A percentile compares a stretch with the other conserved stretches of the same genome.
These are phyloP conservation scores for Melanotaenia trifasciata DNA, from an alignment of 2,797 vertebrate genomes.

Conservation along the genomic window DNA sequence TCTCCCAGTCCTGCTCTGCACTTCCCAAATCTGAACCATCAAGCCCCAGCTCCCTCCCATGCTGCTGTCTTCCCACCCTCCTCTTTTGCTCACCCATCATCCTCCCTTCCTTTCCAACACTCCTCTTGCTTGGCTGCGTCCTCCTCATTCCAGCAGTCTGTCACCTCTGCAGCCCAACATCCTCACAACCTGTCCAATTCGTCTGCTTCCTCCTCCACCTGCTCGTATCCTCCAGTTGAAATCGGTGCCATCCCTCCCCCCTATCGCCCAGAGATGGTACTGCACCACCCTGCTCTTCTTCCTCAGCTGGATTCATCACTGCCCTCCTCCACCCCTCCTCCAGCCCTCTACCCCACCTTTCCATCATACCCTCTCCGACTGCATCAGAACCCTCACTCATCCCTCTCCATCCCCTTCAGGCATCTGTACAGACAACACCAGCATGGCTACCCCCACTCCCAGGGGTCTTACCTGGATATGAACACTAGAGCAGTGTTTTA, in stretches of 20 bases:
- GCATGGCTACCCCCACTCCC: conserved; percentile 83
- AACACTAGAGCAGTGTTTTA: conserved; percentile 75
- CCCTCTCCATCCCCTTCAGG: conserved; percentile 84
- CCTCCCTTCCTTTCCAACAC: conserved; percentile 64
- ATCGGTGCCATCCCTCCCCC: conserved; percentile 67
- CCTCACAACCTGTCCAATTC: conserved; percentile 58
- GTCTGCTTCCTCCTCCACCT: conserved; percentile 41
- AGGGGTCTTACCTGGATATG: conserved; percentile 84
- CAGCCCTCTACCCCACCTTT: conserved; percentile 76
- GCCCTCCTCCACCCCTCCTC: conserved; percentile 62
- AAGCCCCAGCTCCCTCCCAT: conserved; percentile 49
- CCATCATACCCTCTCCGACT: conserved; percentile 84
- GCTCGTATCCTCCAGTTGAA: conserved; percentile 71
- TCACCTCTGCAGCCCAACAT: conserved; percentile 39
- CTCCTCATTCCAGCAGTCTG: conserved; percentile 52
- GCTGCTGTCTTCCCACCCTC: conserved; percentile 51
- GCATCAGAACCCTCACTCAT: conserved; percentile 84
- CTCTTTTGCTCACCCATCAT: conserved; percentile 59
- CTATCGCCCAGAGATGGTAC: conserved; percentile 79
- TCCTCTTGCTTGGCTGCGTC: conserved; percentile 57
- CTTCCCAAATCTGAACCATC: conserved; percentile 73
- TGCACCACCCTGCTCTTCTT: conserved; percentile 75
- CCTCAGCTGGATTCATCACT: conserved; percentile 72
- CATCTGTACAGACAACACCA: conserved; percentile 88
- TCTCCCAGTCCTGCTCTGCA: conserved; percentile 53